Conservation (phyloP, 1,140 invertebrate species). For the Caenorhabditis latens region DNA sequence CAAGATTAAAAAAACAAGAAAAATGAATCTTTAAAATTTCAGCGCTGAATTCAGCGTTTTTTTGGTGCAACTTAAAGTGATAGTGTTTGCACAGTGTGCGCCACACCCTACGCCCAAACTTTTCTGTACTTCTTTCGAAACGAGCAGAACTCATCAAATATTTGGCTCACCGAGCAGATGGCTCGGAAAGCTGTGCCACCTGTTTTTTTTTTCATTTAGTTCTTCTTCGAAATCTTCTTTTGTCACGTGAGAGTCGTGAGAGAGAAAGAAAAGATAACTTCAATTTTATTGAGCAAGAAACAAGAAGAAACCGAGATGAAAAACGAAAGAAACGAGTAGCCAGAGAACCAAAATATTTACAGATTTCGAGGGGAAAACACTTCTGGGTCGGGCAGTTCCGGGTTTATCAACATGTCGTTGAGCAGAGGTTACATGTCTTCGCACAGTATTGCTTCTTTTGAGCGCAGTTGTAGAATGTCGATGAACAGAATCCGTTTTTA, state of each 20-base stretch:
- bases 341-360: conserved; percentile 47
- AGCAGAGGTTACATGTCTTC: conserved; percentile 32
- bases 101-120: neutral
- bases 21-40: too few species aligned
- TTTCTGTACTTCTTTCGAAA: neutral
- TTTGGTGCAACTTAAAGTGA: neutral
- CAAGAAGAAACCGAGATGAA: conserved; percentile 47
- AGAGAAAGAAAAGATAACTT: conserved; percentile 8
- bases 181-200: neutral
- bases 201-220: conserved; percentile 23
- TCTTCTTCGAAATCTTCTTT: neutral
- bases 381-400: conserved; percentile 25
- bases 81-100: neutral
- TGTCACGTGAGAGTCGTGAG: neutral
- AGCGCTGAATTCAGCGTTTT: neutral
- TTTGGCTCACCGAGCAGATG: conserved; percentile 13
- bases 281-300: conserved; percentile 47
- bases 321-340: conserved; percentile 30
- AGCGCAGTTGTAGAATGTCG: conserved; percentile 51
- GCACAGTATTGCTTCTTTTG: conserved; percentile 40
- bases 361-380: conserved; percentile 54
- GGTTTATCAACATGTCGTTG: conserved; percentile 26
- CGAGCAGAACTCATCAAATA: conserved; percentile 1
- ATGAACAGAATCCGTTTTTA: conserved; percentile 48
- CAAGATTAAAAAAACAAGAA: too few species aligned